Conservation (phyloP, 2,797 vertebrate species). For the Xenentodon cancila region DNA sequence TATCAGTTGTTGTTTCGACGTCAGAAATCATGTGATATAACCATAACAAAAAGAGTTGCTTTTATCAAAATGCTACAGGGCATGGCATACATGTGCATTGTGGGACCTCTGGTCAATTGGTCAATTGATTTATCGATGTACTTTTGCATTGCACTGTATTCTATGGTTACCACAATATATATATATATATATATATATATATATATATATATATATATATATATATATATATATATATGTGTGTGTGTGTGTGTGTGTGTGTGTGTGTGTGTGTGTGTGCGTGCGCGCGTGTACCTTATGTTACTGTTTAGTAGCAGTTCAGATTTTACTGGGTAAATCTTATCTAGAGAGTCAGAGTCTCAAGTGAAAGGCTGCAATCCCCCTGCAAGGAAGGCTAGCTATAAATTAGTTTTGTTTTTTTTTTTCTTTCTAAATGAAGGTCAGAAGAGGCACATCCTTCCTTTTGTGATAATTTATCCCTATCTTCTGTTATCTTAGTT, state of each 20-base stretch:
- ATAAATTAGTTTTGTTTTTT: constrained; percentile 70
- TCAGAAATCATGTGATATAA: too few species aligned
- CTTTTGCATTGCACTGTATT: too few species aligned
- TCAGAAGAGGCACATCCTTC: constrained; percentile 85
- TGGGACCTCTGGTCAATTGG: too few species aligned
- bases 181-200: too few species aligned
- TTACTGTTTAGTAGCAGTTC: constrained; percentile 48
- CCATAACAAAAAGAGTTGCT: too few species aligned
- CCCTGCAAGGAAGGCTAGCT: constrained; percentile 66
- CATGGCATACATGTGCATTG: too few species aligned
- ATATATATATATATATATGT: too few species aligned
- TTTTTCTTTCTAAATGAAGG: constrained; percentile 84
- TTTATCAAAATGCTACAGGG: too few species aligned
- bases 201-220: too few species aligned
- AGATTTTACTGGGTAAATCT: constrained; percentile 53
- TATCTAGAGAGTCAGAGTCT: constrained; percentile 71
- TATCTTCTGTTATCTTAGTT: constrained; percentile 85
- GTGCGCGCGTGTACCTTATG: constrained; percentile 10
- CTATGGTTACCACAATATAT: too few species aligned
- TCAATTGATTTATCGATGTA: too few species aligned
- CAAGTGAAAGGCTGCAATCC: constrained; percentile 69
- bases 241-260: neutral
- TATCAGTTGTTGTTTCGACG: too few species aligned
- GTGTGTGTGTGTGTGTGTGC: neutral
- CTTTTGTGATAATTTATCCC: constrained; percentile 86